Evolutionary conservation across 2,797 vertebrate species (phyloP), one percentile per base, ranked within the genome.

Genomic region (Leptoclinus maculatus): DNA sequence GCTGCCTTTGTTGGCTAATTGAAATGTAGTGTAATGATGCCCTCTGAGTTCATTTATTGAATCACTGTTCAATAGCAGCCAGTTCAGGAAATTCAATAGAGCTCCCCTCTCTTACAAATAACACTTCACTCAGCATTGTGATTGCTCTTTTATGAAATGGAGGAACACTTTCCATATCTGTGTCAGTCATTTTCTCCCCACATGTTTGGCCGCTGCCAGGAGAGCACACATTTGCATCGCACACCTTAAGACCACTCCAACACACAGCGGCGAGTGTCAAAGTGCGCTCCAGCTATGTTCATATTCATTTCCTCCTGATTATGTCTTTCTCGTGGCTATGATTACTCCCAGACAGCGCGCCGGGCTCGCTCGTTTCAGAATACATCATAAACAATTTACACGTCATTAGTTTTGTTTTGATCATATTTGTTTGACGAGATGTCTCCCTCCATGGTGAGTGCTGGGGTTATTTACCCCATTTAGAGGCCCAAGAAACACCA

Each of bases 371-470:
- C 89, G 83, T 93, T 94, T 91, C 91, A 86, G 77, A 91, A 87
- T 84, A 94, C 93, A 94, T 93, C 93, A 94, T 94, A 93, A 95
- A 95, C 94, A 94, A 93, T 95, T 94, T 95, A 95, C 95, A 95
- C 93, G 79, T 93, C 95, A 95, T 95, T 96, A 95, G 93, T 92
- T 95, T 94, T 94, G 94, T 95, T 96, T 94, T 93, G 93, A 95
- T 95, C 94, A 95, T 94, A 93, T 96, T 94, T 95, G 94, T 94
- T 94, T 92, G 93, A 94, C 83, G 72, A 92, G 93, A 92, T 89
- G 90, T 94, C 91, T 94, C 80, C 87, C 90, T 88, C 93, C 87
- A 75, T 92, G 89, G 91, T 80, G 91, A 89, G 79, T 78, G 85
- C 86, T 51, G 80, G 87, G 88, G 90, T 93, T 95, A 92, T 94